Evolutionary conservation across 2,888 invertebrate genomes (phyloP).

Genomic region (Pelosia muscerda): DNA sequence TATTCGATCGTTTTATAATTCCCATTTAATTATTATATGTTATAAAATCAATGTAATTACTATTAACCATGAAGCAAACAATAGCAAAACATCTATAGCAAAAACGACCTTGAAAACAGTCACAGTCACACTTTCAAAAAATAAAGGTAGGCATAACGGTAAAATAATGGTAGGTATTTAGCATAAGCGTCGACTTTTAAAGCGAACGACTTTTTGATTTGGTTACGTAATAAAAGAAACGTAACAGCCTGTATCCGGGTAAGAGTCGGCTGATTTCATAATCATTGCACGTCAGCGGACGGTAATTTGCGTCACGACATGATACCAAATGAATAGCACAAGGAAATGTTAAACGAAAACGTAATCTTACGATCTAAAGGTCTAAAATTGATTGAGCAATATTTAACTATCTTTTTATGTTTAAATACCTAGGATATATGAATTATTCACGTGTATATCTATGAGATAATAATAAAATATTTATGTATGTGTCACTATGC

Average conservation of each 20-base stretch:
- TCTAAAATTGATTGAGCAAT: not conserved
- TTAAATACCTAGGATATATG: not conserved
- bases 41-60: not conserved
- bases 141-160: conserved; percentile 10
- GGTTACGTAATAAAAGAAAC: conserved; percentile 23
- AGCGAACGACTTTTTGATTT: conserved; percentile 19
- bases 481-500: not conserved
- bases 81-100: not conserved
- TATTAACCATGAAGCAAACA: not conserved
- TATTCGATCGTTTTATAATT: too few species aligned
- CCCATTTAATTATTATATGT: not conserved
- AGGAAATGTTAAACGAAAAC: conserved; percentile 6
- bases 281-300: conserved; percentile 16
- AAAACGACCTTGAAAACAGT: conserved; percentile 17
- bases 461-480: not conserved
- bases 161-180: conserved; percentile 15
- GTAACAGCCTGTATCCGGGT: conserved; percentile 27
- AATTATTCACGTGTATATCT: not conserved
- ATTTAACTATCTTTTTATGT: not conserved
- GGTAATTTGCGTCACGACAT: conserved; percentile 25
- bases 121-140: conserved; percentile 21
- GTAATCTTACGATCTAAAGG: not conserved
- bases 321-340: conserved; percentile 1
- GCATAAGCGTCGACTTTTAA: conserved; percentile 4
- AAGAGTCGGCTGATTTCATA: conserved; percentile 20